These are phyloP conservation scores for Arctia plantaginis DNA, from an alignment of 2,888 invertebrate species.

Conservation along the genomic window DNA sequence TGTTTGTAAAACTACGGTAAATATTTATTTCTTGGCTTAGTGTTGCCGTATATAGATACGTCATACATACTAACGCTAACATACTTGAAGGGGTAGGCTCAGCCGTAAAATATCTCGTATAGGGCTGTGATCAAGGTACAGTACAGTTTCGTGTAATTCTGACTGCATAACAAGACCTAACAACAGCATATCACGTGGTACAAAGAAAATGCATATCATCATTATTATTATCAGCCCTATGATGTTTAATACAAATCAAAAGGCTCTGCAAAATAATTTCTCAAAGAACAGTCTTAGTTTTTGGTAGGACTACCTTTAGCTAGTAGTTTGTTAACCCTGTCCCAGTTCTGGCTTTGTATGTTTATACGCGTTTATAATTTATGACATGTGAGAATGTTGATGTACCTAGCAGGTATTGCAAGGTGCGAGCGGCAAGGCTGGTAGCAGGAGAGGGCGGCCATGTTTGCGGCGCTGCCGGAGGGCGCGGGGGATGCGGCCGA, in stretches of 20 bases:
- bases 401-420: constrained; percentile 81
- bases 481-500: constrained; percentile 56
- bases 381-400: no score
- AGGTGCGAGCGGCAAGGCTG: constrained; percentile 83
- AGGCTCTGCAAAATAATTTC: neutral
- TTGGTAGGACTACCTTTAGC: neutral
- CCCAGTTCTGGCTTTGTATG: neutral
- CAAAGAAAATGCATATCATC: neutral
- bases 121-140: neutral
- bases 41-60: no score
- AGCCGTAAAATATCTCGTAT: no score
- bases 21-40: no score
- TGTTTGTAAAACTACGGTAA: neutral
- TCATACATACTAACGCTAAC: neutral
- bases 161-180: neutral
- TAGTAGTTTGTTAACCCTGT: neutral
- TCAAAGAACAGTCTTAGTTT: neutral
- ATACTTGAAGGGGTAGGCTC: no score
- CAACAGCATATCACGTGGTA: neutral
- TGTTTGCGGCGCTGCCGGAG: constrained; percentile 66
- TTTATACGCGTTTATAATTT: neutral
- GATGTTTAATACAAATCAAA: neutral
- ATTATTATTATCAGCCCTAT: no score
- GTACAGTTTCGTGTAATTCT: neutral
- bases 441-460: constrained; percentile 84